Conservation (phyloP, 2,888 invertebrate species). For the Microctonus brassicae region DNA sequence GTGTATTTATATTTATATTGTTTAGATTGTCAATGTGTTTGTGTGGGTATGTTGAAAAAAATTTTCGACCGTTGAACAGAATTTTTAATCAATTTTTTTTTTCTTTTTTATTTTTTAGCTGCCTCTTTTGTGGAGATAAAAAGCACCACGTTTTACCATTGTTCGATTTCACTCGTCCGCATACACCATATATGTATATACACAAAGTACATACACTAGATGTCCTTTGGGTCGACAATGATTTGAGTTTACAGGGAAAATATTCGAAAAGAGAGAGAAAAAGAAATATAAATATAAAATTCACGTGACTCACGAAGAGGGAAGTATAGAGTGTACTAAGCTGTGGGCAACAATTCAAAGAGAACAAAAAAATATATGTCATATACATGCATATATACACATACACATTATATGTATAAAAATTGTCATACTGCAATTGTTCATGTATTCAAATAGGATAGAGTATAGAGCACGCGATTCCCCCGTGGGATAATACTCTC, state of each 20-base stretch:
- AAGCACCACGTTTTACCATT: constrained; percentile 32
- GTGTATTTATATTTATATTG: too few species aligned
- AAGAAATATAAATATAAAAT: not conserved
- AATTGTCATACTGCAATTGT: not conserved
- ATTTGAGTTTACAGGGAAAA: constrained; percentile 43
- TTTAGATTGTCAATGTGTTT: not conserved
- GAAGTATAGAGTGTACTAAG: constrained; percentile 26
- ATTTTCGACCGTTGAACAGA: constrained; percentile 38
- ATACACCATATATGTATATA: not conserved
- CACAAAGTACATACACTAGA: not conserved
- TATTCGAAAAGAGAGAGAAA: constrained; percentile 38
- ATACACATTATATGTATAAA: not conserved
- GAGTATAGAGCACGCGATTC: not conserved
- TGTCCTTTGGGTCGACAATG: constrained; percentile 40
- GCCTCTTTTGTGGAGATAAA: constrained; percentile 8
- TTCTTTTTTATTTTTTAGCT: constrained; percentile 19
- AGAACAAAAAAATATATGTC: not conserved
- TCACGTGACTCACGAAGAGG: constrained; percentile 26
- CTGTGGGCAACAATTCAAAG: constrained; percentile 1
- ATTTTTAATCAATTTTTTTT: constrained; percentile 45
- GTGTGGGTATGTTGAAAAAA: not conserved
- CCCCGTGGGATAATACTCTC: not conserved
- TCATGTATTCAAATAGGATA: not conserved
- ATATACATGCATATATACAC: not conserved
- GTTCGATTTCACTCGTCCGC: constrained; percentile 39